Evolutionary conservation across 1,140 invertebrate species (phyloP).

Genomic region (Macrostomum lignano): DNA sequence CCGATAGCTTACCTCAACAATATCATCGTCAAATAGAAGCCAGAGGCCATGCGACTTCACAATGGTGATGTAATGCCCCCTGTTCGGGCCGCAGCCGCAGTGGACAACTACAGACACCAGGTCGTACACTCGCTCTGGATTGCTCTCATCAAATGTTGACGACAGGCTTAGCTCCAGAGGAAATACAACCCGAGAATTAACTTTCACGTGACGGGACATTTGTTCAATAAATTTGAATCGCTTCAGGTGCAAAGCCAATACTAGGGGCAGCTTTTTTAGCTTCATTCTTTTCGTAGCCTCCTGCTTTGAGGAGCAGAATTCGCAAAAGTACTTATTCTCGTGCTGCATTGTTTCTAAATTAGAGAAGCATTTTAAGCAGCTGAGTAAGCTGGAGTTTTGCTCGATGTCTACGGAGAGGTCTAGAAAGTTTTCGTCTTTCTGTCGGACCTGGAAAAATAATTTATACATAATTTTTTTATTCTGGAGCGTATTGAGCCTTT

Average conservation of each 20-base stretch:
- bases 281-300: conserved; percentile 84
- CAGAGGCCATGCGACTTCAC: conserved; percentile 96
- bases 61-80: conserved; percentile 97
- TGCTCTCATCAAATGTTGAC: no score
- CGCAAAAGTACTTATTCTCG: conserved; percentile 98
- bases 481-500: no score
- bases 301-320: conserved; percentile 93
- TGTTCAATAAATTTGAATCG: conserved; percentile 97
- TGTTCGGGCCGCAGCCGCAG: conserved; percentile 87
- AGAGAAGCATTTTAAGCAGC: conserved; percentile 82
- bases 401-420: conserved; percentile 96
- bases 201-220: conserved; percentile 87
- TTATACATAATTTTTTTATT: conserved; percentile 4
- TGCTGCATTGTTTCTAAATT: conserved; percentile 94
- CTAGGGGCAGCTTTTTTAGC: conserved; percentile 86
- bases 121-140: conserved; percentile 85
- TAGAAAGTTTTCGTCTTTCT: conserved; percentile 96
- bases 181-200: conserved; percentile 92
- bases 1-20: conserved; percentile 82
- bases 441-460: conserved; percentile 38
- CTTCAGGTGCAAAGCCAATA: conserved; percentile 84
- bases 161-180: conserved; percentile 78
- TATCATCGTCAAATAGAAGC: conserved; percentile 96
- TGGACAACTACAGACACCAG: conserved; percentile 93
- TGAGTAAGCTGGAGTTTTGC: conserved; percentile 92